Percentiles rank a stretch among this genome's conserved stretches.
These are phyloP conservation scores for Hystrix cristata DNA, from an alignment of 2,113 vertebrate species.

Conservation along the genomic window DNA sequence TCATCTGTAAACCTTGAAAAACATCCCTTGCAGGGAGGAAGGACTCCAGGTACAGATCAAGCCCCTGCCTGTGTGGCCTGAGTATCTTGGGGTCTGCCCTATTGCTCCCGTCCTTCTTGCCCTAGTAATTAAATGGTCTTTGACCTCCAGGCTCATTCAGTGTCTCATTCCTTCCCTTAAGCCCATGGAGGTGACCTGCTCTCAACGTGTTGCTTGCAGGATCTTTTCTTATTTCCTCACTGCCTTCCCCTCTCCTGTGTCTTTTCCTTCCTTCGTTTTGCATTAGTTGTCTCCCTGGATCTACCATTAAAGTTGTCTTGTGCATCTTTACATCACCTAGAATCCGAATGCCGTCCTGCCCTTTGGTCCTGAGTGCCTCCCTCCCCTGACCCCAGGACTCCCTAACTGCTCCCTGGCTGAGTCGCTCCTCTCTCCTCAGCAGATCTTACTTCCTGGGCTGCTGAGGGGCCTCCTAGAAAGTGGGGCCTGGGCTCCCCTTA, in stretches of 20 bases:
- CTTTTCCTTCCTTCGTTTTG: neutral
- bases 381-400: neutral
- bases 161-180: neutral
- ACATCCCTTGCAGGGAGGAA: too few species aligned
- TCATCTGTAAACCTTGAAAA: neutral
- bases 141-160: neutral
- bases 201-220: too few species aligned
- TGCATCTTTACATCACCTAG: neutral
- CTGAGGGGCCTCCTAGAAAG: neutral
- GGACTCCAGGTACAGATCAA: neutral
- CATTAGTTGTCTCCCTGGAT: neutral
- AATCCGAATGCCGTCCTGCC: neutral
- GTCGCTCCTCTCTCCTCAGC: neutral
- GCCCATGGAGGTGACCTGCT: neutral
- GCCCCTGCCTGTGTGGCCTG: neutral
- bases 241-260: neutral
- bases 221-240: neutral
- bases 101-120: neutral
- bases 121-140: neutral
- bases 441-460: neutral
- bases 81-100: neutral
- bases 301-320: neutral
- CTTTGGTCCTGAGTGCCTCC: neutral
- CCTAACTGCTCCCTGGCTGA: neutral
- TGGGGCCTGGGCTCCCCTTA: too few species aligned